Base-by-base conservation (phyloP, 2,113 vertebrate species). In the Scopus umbretta region DNA sequence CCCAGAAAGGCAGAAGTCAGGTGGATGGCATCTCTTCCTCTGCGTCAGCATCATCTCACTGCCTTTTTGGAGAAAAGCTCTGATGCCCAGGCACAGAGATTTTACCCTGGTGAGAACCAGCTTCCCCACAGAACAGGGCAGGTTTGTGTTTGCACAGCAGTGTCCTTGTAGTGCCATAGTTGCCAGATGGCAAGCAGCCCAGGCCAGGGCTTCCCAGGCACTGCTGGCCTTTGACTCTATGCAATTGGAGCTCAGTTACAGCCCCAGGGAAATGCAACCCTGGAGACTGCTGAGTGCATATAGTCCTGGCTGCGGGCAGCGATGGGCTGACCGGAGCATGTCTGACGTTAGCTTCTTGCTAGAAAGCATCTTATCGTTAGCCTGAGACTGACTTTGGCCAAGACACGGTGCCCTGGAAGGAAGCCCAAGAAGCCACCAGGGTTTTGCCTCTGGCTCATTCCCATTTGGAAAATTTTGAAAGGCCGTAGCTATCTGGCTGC, bases 391-490 rank as follows among this genome's bases (percentile, higher is more conserved):
- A 12, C 66, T 63, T 47, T 0, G 27, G 94, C 90, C 94, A 86
- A 82, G 61, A 70, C 74, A 72, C 6, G 1, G 49, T 62, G 92
- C 70, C 91, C 87, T 90, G 96, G 93, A 79, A 26, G n/a, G 91
- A 86, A 73, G 93, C 94, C 92, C 72, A 11, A 71, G 84, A 88
- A 94, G 93, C 19, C 94, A 91, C 89, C 36, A 23, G 73, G 71
- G 80, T 66, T 94, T 66, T 42, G 38, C 93, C 96, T 92, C 88
- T 96, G 92, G 92, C 90, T 90, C 36, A 3, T 76, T 90, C 92
- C 92, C 89, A 92, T 38, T 49, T 79, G 91, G 80, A 80, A 52
- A 58, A 67, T 72, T 89, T 65, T 34, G 83, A 78, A 55, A 45
- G 80, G 72, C 86, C 5, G 9, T 4, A 82, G 72, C 49, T 89